Percentiles rank a stretch among this genome's conserved stretches.
Conservation (phyloP, 2,113 vertebrate genomes). For the Anser cygnoides region DNA sequence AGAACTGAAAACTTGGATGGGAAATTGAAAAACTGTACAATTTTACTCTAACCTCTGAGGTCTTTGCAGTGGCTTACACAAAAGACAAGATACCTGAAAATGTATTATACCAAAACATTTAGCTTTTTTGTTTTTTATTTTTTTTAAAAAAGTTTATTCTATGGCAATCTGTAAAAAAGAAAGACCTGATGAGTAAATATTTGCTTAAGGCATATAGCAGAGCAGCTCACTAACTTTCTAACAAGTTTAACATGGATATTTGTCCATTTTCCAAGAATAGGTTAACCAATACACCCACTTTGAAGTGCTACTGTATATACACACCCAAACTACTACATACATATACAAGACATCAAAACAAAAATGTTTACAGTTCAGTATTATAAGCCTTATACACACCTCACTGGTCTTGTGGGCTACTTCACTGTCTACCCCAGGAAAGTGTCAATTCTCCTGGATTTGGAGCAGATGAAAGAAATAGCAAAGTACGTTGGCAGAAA, state of each 20-base stretch:
- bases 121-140: constrained; percentile 48
- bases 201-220: constrained; percentile 84
- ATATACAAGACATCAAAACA: constrained; percentile 65
- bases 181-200: constrained; percentile 78
- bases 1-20: constrained; percentile 77
- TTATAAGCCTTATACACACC: constrained; percentile 34
- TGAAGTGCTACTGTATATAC: constrained; percentile 75
- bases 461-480: constrained; percentile 47
- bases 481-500: constrained; percentile 35
- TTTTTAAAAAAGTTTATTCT: constrained; percentile 72
- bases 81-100: constrained; percentile 76
- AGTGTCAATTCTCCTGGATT: not conserved
- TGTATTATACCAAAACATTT: constrained; percentile 75
- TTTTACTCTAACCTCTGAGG: constrained; percentile 72
- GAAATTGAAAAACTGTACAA: constrained; percentile 78
- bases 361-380: constrained; percentile 47
- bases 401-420: not conserved
- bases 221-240: constrained; percentile 79
- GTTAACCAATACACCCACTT: constrained; percentile 69
- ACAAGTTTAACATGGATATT: constrained; percentile 65
- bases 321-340: constrained; percentile 72
- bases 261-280: constrained; percentile 64
- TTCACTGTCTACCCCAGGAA: not conserved
- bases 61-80: constrained; percentile 75
- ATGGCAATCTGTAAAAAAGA: constrained; percentile 79